Conservation (phyloP, 2,888 invertebrate species). For the Invenusta paracnida region DNA sequence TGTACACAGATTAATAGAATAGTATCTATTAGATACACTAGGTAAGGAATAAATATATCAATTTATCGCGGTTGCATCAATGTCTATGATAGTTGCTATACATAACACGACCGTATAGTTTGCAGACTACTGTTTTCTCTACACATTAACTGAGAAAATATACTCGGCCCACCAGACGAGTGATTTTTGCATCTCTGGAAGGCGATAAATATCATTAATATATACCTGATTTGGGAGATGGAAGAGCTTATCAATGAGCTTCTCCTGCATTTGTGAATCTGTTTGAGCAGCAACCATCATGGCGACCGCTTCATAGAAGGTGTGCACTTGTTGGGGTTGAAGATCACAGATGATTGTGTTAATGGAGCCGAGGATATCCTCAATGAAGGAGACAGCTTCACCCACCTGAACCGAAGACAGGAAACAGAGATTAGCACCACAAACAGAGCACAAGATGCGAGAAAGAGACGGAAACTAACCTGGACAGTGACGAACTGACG, state of each 20-base stretch:
- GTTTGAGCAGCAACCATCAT: conserved; percentile 95
- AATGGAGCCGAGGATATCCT: conserved; percentile 90
- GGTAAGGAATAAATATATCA: too few species aligned
- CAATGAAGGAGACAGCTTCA: conserved; percentile 93
- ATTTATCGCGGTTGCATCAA: too few species aligned
- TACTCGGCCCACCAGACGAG: too few species aligned
- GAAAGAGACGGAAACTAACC: conserved; percentile 33
- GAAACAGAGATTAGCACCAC: neutral
- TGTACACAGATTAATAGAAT: too few species aligned
- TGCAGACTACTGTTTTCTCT: too few species aligned
- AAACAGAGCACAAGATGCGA: neutral
- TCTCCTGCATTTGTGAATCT: conserved; percentile 82
- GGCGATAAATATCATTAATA: neutral
- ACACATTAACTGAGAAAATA: too few species aligned
- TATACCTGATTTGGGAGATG: conserved; percentile 80
- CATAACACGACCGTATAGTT: too few species aligned
- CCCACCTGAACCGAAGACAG: conserved; percentile 71
- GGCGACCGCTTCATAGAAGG: conserved; percentile 98
- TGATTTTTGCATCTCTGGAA: too few species aligned
- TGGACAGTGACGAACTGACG: conserved; percentile 78
- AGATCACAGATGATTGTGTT: conserved; percentile 97
- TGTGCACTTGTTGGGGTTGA: conserved; percentile 92
- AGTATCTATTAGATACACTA: too few species aligned
- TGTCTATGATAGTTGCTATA: too few species aligned
- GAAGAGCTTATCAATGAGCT: conserved; percentile 94